Evolutionary conservation across 2,113 vertebrate genomes (phyloP).

Genomic region (Natator depressus): DNA sequence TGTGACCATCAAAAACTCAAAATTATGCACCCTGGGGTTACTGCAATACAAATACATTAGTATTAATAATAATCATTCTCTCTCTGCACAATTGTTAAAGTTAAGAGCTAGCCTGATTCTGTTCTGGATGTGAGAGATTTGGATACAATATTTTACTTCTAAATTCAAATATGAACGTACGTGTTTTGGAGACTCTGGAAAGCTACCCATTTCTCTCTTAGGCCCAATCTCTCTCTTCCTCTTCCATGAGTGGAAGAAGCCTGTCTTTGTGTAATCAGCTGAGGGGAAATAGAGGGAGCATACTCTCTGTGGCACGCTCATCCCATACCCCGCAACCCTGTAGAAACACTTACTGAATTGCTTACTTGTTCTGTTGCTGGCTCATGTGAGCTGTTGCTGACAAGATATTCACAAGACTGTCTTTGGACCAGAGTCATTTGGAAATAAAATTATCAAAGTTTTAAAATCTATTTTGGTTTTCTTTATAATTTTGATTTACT

Average conservation of each 20-base stretch:
- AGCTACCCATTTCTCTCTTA: neutral
- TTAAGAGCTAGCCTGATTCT: neutral
- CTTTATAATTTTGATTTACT: neutral
- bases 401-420: neutral
- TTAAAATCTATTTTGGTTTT: neutral
- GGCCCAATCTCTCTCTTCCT: neutral
- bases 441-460: neutral
- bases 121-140: neutral
- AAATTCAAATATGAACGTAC: neutral
- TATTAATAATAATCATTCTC: neutral
- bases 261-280: neutral
- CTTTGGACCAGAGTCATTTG: neutral
- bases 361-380: neutral
- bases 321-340: neutral
- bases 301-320: neutral
- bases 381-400: neutral
- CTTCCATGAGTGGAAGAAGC: neutral
- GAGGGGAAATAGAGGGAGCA: neutral
- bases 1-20: neutral
- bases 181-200: neutral
- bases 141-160: neutral
- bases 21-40: neutral
- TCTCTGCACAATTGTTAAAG: neutral
- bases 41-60: neutral
- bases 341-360: neutral